Base-by-base conservation (phyloP, 2,113 vertebrate species). In the Paratilapia polleni region DNA sequence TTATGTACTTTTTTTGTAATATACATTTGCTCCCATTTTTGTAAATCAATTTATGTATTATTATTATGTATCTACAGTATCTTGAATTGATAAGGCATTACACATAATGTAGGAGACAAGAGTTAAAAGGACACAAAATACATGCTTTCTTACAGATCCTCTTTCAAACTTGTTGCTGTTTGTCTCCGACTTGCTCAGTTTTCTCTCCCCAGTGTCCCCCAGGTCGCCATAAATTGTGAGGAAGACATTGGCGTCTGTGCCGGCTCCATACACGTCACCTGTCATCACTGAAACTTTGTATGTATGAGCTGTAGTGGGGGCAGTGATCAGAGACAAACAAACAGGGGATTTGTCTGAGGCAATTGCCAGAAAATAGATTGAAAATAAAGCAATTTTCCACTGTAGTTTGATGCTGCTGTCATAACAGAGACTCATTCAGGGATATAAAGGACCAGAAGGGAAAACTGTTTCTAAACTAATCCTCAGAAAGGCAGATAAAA, bases 91-190 rank as follows among this genome's bases (percentile, higher is more conserved):
- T 49, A 6, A 6, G 5, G 47, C 47, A 49, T 49, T 15, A 49
- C 15, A 49, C 15, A 22, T 22, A 5, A 57, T 22, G 5, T 22
- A 49, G 38, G 31, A 47, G 31, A 43, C 19, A 34, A 8, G 52
- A 41, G 28, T 52, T 1, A 57, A 43, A 64, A 43, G 12, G 52
- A 3, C 12, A 62, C 8, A 38, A 57, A 86, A 70, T 66, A 17
- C 20, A n/a, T 5, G 20, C 5, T 78, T 87, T 83, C 92, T 93
- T 95, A 99, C 98, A 95, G 96, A 95, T 94, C 97, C 98, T 89
- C 96, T 96, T 94, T 99, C 98, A 81, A 99, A 99, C 93, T 99
- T 99, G 96, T 99, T 99, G 91, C 95, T 94, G 89, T 97, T 98
- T 12, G 96, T 98, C 90, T 98, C 97, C 0, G 98, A 99, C 91